These are phyloP conservation scores for Eunapius fragilis DNA, from an alignment of 37 sponge, comb jelly and placozoan species.

Conservation along the genomic window DNA sequence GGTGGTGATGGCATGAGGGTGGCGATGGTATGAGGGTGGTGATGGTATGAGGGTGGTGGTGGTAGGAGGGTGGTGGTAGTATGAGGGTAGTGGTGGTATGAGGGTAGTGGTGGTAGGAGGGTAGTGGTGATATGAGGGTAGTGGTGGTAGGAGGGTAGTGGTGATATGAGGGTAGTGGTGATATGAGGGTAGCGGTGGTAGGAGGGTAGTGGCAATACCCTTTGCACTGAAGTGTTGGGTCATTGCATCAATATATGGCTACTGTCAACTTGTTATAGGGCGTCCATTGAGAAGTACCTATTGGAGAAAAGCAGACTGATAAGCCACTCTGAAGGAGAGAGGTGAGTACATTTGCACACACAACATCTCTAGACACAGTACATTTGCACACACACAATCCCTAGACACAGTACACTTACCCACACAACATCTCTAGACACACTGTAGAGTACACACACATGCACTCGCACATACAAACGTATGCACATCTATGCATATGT, in stretches of 20 bases:
- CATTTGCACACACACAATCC: no score
- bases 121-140: not conserved
- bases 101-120: not conserved
- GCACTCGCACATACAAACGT: no score
- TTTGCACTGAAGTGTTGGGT: no score
- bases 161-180: not conserved
- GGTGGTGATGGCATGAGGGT: not conserved
- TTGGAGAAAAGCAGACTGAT: slow-evolving; percentile 95
- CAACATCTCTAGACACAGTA: no score
- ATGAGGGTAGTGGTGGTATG: not conserved
- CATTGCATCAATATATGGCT: not conserved
- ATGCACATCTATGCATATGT: no score
- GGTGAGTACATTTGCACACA: slow-evolving; percentile 24
- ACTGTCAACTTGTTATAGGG: slow-evolving; percentile 35
- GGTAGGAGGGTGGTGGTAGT: not conserved
- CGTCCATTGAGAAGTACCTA: slow-evolving; percentile 96
- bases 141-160: not conserved
- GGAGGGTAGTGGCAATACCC: no score
- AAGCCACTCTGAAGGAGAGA: slow-evolving; percentile 82
- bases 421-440: no score
- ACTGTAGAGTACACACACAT: no score
- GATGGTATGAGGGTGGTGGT: not conserved
- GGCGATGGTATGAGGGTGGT: not conserved
- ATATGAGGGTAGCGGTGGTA: not conserved
- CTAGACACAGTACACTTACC: no score